These are phyloP conservation scores for Telenomus remus DNA, from an alignment of 1,140 invertebrate genomes.

Conservation along the genomic window DNA sequence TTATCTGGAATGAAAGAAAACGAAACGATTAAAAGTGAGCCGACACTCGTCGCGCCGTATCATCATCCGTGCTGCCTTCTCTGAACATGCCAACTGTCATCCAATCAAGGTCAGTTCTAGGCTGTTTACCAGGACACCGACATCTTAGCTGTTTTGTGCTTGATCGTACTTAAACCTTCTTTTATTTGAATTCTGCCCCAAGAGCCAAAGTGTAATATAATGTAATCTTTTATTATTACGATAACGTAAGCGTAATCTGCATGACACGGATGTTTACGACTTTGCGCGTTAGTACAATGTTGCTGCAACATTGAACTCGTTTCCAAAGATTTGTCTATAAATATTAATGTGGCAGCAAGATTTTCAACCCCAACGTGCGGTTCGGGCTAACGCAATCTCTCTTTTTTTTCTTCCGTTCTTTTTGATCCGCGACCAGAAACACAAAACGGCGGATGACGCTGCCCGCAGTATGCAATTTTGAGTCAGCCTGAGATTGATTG, in stretches of 20 bases:
- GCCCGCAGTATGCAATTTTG: constrained; percentile 18
- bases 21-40: constrained; percentile 37
- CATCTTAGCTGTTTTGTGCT: constrained; percentile 32
- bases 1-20: constrained; percentile 19
- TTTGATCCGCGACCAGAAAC: background rate
- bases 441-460: constrained; percentile 26
- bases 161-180: constrained; percentile 25
- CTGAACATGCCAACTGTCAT: constrained; percentile 58
- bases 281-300: constrained; percentile 16
- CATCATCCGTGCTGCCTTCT: constrained; percentile 39
- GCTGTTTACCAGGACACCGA: constrained; percentile 34
- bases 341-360: constrained; percentile 50
- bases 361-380: constrained; percentile 1
- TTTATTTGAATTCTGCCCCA: constrained; percentile 4
- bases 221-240: no score
- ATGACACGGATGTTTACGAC: constrained; percentile 11
- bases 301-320: constrained; percentile 48
- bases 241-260: no score
- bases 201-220: background rate
- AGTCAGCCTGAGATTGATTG: constrained; percentile 42
- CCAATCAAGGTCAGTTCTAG: constrained; percentile 66
- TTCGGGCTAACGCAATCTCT: background rate
- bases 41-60: constrained; percentile 27
- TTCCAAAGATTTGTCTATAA: constrained; percentile 54
- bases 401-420: background rate